Evolutionary conservation across 2,888 invertebrate genomes (phyloP), one percentile per base, ranked within the genome.

Genomic region (Chrysina gloriosa): DNA sequence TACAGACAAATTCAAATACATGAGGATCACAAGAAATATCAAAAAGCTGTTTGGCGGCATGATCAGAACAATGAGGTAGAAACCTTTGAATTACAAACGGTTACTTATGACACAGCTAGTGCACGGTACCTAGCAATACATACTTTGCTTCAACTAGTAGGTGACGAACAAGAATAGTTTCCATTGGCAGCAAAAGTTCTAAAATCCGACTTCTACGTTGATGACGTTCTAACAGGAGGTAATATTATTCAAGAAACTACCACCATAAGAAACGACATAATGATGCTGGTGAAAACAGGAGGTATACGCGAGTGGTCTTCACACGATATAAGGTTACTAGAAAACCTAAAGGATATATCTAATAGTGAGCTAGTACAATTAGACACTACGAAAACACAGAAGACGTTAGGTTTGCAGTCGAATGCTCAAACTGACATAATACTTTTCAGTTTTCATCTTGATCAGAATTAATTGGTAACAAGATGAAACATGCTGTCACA

Each of bases 1-100:
- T n/a, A n/a, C n/a, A n/a, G n/a, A n/a, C n/a, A n/a, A n/a, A n/a
- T n/a, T n/a, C n/a, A n/a, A n/a, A n/a, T n/a, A n/a, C n/a, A n/a
- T n/a, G n/a, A n/a, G n/a, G n/a, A n/a, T n/a, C n/a, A n/a, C n/a
- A n/a, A n/a, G 11, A 36, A 2, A 11, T 34, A 34, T 21, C 69
- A 73, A 11, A 42, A 74, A 16, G 73, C 67, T 11, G 36, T 75
- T 0, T 71, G 73, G 72, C 47, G 73, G n/a, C 11, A 56, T 5
- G 58, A 50, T 36, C 47, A 54, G 1, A 3, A 48, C 0, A 34
- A 65, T 6, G 68, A 70, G 3, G 42, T 72, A 6, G 25, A 23
- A 45, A 42, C 54, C 50, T 9, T 69, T 65, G 23, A 48, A 42
- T 6, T 54, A 70, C 11, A 61, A n/a, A 14, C 66, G 52, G 23